Base-by-base conservation (phyloP, 2,888 invertebrate genomes). In the Campoletis raptor region DNA sequence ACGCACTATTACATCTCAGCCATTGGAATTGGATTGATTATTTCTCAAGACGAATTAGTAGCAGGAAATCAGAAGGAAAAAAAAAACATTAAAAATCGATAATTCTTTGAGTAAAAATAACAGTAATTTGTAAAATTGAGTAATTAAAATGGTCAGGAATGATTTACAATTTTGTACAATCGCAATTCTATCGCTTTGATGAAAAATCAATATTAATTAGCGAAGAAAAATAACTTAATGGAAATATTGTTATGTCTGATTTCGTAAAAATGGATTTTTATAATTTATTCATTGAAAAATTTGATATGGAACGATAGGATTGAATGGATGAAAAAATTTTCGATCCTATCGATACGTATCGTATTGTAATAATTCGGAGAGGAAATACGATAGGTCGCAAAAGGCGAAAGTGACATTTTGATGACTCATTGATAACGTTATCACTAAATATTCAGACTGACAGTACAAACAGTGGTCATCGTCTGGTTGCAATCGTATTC, bases 341-440 rank as follows among this genome's bases (percentile, higher is more conserved):
- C 15, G 15, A 30, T 54, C 8, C 21, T 54, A 8, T 9, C 21
- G 54, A 54, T 54, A 54, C 21, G 54, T 30, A 15, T 30, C 61
- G 61, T 12, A 30, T 61, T 30, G 61, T 30, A 30, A 30, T 15
- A 30, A 54, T 61, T 15, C 6, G 12, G 6, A 61, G 30, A 15
- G 61, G 15, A 61, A 61, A 48, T 37, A 7, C 40, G 18, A 37
- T 10, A 24, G 42, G 42, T 42, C 40, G 57, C 52, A 10, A 24
- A 30, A 30, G 54, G n/a, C 54, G 61, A 70, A 40, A 15, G 24
- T 9, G 42, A 48, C 40, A 57, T 40, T 36, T 42, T 52, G 81
- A 81, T 81, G 81, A 84, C 81, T 52, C 36, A 69, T 57, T 74
- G 86, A 86, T 86, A 86, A 81, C 69, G 81, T 81, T 86, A 86